Conservation (phyloP, 2,797 vertebrate genomes). For the Gouania willdenowi region DNA sequence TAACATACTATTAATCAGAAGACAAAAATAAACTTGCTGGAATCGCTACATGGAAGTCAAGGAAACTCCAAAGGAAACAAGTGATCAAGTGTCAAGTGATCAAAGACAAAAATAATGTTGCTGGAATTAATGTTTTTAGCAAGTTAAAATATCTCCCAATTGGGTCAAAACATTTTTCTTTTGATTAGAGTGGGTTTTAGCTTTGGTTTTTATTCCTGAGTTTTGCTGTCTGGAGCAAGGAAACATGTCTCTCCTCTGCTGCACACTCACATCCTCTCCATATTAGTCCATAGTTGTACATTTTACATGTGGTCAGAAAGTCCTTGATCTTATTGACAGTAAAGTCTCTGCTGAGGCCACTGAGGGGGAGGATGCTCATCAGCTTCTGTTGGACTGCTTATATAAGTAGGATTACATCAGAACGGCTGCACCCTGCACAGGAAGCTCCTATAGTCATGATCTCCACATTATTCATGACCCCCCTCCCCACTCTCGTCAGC, state of each 20-base stretch:
- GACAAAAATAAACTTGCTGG: no score
- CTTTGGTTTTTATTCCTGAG: no score
- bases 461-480: conserved; percentile 21
- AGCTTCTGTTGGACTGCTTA: conserved; percentile 47
- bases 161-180: no score
- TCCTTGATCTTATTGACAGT: conserved; percentile 39
- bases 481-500: no score
- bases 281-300: conserved; percentile 20
- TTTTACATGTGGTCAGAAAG: conserved; percentile 10
- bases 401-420: conserved; percentile 72
- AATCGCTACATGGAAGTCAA: no score
- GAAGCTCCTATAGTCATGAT: conserved; percentile 43
- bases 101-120: no score
- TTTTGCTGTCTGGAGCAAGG: neutral
- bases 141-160: no score
- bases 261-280: conserved; percentile 3
- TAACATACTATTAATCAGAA: no score
- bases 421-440: conserved; percentile 29
- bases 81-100: no score
- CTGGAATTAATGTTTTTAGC: no score
- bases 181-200: no score
- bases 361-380: conserved; percentile 40
- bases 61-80: no score
- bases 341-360: conserved; percentile 39
- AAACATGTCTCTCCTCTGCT: conserved; percentile 3